Percentiles rank a stretch among this genome's conserved stretches.
phyloP scores from a whole-genome alignment of 2,888 invertebrate species.

The Trissolcus japonicus region DNA sequence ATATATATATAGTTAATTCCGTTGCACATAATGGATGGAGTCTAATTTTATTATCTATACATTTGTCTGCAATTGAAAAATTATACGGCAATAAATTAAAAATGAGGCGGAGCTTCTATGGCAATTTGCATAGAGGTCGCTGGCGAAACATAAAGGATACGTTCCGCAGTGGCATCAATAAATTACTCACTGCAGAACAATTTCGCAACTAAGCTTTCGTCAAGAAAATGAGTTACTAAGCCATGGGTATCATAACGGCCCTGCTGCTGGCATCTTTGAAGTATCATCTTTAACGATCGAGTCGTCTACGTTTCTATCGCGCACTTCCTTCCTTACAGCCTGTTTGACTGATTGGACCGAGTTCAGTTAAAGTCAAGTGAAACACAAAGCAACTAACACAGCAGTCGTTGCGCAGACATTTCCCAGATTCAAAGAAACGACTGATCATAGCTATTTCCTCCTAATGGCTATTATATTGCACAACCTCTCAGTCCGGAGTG shows the following conservation, averaged over 20 bases:
- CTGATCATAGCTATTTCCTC: slow-evolving; percentile 21
- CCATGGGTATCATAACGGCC: slow-evolving; percentile 38
- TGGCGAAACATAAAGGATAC: slow-evolving; percentile 27
- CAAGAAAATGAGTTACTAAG: slow-evolving; percentile 50
- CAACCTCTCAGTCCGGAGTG: slow-evolving; percentile 26
- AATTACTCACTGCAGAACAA: slow-evolving; percentile 40
- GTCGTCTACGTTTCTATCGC: slow-evolving; percentile 42
- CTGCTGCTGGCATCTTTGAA: slow-evolving; percentile 56
- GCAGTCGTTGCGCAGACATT: slow-evolving; percentile 41
- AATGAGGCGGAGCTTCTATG: slow-evolving; percentile 14
- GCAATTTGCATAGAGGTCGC: slow-evolving; percentile 34
- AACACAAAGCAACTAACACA: slow-evolving; percentile 53
- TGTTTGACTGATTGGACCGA: slow-evolving; percentile 51
- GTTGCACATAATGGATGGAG: slow-evolving; percentile 10
- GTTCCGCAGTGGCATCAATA: slow-evolving; percentile 33
- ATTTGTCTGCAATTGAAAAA: not conserved
- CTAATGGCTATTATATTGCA: slow-evolving; percentile 47
- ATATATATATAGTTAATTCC: too few species aligned
- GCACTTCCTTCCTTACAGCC: slow-evolving; percentile 48
- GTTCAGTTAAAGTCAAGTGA: slow-evolving; percentile 51
- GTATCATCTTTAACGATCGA: slow-evolving; percentile 58
- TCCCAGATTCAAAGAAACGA: slow-evolving; percentile 56
- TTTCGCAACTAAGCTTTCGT: slow-evolving; percentile 45
- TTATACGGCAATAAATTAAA: slow-evolving; percentile 29
- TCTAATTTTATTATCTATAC: slow-evolving; percentile 12